A percentile compares a stretch with the other conserved stretches of the same genome.
Evolutionary conservation across 1,140 invertebrate species (phyloP).

Genomic region (Apocrypta bakeri): DNA sequence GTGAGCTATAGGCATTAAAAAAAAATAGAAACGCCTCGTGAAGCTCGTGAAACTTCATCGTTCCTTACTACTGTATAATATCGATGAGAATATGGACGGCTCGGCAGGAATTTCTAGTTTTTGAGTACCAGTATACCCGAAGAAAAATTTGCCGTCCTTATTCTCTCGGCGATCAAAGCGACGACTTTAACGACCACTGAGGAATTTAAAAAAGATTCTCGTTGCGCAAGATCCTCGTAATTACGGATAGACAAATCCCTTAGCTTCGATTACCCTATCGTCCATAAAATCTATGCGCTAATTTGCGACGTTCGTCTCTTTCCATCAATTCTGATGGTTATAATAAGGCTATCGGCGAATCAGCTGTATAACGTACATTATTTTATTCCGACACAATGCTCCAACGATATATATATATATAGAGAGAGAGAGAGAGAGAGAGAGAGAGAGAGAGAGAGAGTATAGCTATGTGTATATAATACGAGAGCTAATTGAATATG

Average conservation of each 20-base stretch:
- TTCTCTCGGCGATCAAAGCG: neutral
- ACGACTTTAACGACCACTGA: neutral
- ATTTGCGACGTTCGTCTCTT: neutral
- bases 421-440: too few relatives aligned
- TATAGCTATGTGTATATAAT: too few relatives aligned
- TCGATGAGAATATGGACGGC: conserved; percentile 23
- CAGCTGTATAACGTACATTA: too few relatives aligned
- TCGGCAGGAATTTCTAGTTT: conserved; percentile 1
- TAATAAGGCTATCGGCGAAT: too few relatives aligned
- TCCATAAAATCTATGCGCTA: neutral
- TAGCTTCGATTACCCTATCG: neutral
- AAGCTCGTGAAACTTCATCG: neutral
- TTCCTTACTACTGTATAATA: neutral
- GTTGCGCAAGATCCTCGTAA: neutral
- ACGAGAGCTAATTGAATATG: too few relatives aligned
- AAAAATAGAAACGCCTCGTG: neutral
- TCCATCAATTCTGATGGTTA: too few relatives aligned
- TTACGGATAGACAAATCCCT: neutral
- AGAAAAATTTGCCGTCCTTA: conserved; percentile 14
- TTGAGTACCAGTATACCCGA: neutral
- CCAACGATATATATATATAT: too few relatives aligned
- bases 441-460: too few relatives aligned
- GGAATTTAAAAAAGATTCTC: neutral
- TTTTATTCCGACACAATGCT: too few relatives aligned
- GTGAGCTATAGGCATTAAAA: conserved; percentile 12